Percentiles rank a stretch among this genome's conserved stretches.
Conservation (phyloP, 2,113 vertebrate genomes). For the Pavo muticus region DNA sequence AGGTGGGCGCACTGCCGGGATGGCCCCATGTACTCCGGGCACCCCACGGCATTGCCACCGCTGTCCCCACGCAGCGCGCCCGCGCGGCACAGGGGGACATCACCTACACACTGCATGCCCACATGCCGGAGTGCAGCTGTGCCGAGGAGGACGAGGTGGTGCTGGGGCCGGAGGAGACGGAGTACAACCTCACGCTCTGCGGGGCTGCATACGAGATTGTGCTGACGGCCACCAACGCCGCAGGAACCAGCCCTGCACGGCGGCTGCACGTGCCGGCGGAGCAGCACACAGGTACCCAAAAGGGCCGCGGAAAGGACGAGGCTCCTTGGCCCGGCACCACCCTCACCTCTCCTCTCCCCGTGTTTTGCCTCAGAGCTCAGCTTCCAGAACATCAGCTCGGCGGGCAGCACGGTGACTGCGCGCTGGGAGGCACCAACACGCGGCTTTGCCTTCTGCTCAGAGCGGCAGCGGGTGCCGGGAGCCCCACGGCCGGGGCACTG, state of each 20-base stretch:
- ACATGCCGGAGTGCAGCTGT: conserved; percentile 30
- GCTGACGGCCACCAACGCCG: accelerated
- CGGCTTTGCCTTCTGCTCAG: neutral
- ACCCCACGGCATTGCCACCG: neutral
- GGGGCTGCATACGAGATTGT: conserved; percentile 59
- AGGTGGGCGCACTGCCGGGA: neutral
- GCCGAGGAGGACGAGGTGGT: accelerated
- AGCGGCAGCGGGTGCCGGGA: neutral
- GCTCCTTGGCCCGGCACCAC: neutral
- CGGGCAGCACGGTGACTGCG: accelerated
- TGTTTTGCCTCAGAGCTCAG: neutral
- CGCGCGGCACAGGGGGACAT: neutral
- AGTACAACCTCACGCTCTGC: conserved; percentile 20
- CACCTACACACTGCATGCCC: neutral
- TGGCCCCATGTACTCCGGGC: accelerated
- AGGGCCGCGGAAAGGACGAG: accelerated
- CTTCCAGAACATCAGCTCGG: neutral
- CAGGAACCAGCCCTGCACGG: accelerated
- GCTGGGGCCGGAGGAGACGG: neutral
- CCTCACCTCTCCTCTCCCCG: neutral
- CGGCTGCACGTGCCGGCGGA: conserved; percentile 11
- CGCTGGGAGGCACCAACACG: neutral
- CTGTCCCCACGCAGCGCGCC: neutral
- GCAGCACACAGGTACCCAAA: conserved; percentile 16
- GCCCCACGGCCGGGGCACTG: accelerated